Evolutionary conservation across 2,888 invertebrate genomes (phyloP).

Genomic region (Meandrusa payeni): DNA sequence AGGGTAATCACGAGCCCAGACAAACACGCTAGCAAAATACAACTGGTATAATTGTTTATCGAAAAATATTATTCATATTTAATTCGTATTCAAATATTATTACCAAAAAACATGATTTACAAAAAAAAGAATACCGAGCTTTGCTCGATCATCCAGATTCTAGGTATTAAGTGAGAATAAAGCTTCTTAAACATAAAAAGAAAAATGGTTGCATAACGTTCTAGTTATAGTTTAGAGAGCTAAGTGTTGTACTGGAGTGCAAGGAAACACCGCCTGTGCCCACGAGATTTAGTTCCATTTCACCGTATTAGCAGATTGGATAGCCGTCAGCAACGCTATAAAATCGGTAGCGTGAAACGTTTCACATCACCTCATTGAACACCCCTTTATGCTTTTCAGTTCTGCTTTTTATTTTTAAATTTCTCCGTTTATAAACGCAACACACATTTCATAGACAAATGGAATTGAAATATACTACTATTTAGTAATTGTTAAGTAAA

Average conservation of each 20-base stretch:
- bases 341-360: conserved; percentile 36
- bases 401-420: conserved; percentile 20
- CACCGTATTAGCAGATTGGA: conserved; percentile 54
- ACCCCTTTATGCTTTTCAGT: conserved; percentile 28
- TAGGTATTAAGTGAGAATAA: too few species aligned
- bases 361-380: conserved; percentile 36
- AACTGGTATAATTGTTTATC: too few species aligned
- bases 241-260: background rate
- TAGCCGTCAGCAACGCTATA: conserved; percentile 29
- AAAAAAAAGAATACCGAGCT: too few species aligned
- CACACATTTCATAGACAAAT: background rate
- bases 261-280: conserved; percentile 31
- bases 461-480: conserved; percentile 21
- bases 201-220: too few species aligned
- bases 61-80: too few species aligned
- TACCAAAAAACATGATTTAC: too few species aligned
- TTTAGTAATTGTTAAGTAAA: too few species aligned
- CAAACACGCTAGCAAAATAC: too few species aligned
- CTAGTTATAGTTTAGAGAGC: background rate
- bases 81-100: too few species aligned
- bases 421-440: background rate
- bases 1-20: too few species aligned
- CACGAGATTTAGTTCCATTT: conserved; percentile 37
- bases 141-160: too few species aligned
- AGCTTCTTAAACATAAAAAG: too few species aligned